Evolutionary conservation across 2,113 vertebrate genomes (phyloP).

Genomic region (Tragulus kanchil): DNA sequence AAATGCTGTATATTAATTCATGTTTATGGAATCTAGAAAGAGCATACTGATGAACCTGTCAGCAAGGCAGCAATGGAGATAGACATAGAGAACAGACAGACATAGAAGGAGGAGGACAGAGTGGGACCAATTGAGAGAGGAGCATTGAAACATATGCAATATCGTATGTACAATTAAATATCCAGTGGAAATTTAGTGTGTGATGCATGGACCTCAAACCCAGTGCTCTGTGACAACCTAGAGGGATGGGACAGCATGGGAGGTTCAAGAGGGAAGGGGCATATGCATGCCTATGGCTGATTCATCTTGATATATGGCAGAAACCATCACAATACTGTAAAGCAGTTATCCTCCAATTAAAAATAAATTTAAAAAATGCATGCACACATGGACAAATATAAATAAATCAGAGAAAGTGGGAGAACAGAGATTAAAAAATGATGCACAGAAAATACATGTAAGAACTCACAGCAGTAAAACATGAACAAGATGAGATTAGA

Average conservation of each 20-base stretch:
- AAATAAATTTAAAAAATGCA: background rate
- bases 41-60: background rate
- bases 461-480: background rate
- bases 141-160: rapidly evolving
- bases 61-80: background rate
- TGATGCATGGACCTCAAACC: background rate
- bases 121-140: background rate
- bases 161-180: rapidly evolving
- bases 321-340: background rate
- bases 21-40: background rate
- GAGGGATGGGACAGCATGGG: background rate
- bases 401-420: background rate
- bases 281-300: background rate
- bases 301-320: background rate
- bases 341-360: background rate
- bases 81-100: background rate
- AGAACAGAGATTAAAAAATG: background rate
- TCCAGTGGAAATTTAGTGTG: background rate
- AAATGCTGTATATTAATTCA: background rate
- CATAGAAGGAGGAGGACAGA: background rate
- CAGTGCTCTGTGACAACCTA: background rate
- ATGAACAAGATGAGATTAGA: background rate
- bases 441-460: background rate
- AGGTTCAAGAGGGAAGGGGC: background rate
- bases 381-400: background rate